Evolutionary conservation across 2,888 invertebrate genomes (phyloP).

Genomic region (Urechis unicinctus): DNA sequence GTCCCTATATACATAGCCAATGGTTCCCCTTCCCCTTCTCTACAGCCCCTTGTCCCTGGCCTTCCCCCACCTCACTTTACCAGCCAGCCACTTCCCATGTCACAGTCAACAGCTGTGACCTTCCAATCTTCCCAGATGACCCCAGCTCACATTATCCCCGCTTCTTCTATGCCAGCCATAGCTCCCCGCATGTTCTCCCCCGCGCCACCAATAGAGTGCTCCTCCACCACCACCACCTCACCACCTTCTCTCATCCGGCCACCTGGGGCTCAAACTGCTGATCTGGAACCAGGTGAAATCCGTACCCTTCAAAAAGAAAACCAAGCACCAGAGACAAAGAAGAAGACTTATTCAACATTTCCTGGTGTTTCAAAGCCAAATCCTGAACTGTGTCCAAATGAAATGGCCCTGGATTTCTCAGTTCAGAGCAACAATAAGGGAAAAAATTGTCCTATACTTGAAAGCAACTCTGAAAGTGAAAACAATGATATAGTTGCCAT

Average conservation of each 20-base stretch:
- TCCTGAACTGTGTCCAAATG: neutral
- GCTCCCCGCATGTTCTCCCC: neutral
- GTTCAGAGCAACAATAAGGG: neutral
- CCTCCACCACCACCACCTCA: neutral
- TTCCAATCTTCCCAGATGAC: no score
- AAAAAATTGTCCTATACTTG: no score
- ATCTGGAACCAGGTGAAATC: neutral
- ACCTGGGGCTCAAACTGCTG: neutral
- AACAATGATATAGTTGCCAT: neutral
- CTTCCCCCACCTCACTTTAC: neutral
- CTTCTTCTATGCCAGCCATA: neutral
- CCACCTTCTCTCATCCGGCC: neutral
- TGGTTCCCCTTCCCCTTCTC: neutral
- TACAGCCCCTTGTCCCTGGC: neutral
- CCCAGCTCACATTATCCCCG: neutral
- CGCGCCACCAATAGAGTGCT: neutral
- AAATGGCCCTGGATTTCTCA: neutral
- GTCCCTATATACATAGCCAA: slow-evolving; percentile 2
- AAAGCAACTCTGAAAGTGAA: no score
- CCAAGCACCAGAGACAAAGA: neutral
- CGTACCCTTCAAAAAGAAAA: neutral
- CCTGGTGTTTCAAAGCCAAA: neutral
- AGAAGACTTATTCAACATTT: neutral
- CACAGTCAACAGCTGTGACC: no score
- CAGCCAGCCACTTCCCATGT: neutral